phyloP scores from a whole-genome alignment of 2,797 vertebrate genomes.

The Halcyon smyrnensis region DNA sequence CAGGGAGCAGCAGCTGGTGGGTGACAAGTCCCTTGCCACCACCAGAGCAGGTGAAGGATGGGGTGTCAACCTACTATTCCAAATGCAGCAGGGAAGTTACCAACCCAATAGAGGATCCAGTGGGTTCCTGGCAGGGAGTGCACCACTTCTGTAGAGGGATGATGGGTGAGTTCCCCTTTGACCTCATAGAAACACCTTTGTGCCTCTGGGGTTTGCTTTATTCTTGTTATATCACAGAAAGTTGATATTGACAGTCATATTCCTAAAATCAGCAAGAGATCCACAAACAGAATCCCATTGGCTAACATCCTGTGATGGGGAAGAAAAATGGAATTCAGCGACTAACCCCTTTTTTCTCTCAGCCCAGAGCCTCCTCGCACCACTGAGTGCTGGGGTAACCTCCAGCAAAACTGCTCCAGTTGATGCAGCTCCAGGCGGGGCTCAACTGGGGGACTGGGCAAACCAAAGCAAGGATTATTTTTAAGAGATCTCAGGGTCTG shows the following conservation, averaged over 20 bases:
- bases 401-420: accelerated
- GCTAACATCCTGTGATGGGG: background rate
- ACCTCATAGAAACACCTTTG: background rate
- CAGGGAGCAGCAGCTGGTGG: accelerated
- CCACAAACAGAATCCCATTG: background rate
- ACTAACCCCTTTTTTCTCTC: background rate
- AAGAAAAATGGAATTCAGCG: background rate
- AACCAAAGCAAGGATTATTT: background rate
- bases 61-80: background rate
- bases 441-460: background rate
- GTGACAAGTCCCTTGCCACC: background rate
- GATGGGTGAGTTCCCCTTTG: accelerated
- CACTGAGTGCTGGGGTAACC: background rate
- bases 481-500: background rate
- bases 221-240: background rate
- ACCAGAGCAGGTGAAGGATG: accelerated
- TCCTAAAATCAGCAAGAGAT: background rate
- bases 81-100: background rate
- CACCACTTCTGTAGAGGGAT: background rate
- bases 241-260: background rate
- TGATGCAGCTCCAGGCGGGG: background rate
- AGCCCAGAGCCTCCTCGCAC: background rate
- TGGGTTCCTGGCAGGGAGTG: background rate
- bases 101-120: accelerated
- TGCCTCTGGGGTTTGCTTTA: background rate